Conservation (phyloP, 2,888 invertebrate genomes). For the Drosophila lutescens region DNA sequence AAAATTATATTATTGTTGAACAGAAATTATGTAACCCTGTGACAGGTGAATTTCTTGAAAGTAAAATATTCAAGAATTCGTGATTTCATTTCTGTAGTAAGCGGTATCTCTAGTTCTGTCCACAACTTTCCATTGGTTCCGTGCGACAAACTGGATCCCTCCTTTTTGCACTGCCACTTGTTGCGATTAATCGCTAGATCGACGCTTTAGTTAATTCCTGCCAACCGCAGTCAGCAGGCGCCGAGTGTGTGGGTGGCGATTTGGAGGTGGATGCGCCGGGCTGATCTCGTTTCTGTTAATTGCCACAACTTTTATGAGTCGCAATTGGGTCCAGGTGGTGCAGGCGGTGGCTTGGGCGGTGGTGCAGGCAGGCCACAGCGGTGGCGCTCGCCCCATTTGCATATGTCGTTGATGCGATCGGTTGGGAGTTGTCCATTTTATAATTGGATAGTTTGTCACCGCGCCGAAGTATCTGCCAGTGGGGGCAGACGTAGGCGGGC, state of each 20-base stretch:
- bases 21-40: too few species aligned
- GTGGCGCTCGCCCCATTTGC: constrained; percentile 62
- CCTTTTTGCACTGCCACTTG: constrained; percentile 55
- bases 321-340: constrained; percentile 48
- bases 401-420: constrained; percentile 52
- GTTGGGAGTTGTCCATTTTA: constrained; percentile 67
- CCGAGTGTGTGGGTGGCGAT: constrained; percentile 67
- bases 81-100: not conserved
- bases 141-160: constrained; percentile 8
- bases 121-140: not conserved
- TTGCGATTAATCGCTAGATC: constrained; percentile 77
- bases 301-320: constrained; percentile 69
- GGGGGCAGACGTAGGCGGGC: constrained; percentile 29
- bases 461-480: not conserved
- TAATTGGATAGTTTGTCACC: constrained; percentile 74
- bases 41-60: too few species aligned
- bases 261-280: constrained; percentile 2
- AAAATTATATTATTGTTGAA: too few species aligned
- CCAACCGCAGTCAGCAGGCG: constrained; percentile 35
- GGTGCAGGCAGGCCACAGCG: constrained; percentile 31
- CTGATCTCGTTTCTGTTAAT: constrained; percentile 71
- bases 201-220: constrained; percentile 72
- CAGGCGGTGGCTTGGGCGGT: constrained; percentile 42
- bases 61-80: not conserved
- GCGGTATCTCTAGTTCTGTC: not conserved